These are phyloP conservation scores for Autographa pulchrina DNA, from an alignment of 2,888 invertebrate species.

Conservation along the genomic window DNA sequence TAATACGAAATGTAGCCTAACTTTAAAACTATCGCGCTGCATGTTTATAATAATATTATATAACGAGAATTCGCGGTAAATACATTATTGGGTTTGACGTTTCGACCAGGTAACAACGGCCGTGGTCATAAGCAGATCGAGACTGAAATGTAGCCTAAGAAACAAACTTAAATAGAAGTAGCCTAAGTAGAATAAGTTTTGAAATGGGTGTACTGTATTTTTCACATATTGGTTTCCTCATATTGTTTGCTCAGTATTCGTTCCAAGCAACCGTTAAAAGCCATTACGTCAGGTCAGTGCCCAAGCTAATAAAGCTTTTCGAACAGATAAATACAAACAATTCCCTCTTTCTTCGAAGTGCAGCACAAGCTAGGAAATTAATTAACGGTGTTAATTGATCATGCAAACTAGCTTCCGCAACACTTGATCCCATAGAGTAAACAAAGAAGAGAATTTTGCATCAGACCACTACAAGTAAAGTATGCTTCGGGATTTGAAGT, in stretches of 20 bases:
- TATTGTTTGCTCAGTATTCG: background rate
- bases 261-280: background rate
- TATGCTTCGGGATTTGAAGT: slow-evolving; percentile 38
- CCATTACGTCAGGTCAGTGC: background rate
- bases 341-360: background rate
- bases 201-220: background rate
- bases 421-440: slow-evolving; percentile 25
- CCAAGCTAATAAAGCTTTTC: background rate
- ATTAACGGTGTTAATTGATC: background rate
- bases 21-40: too few relatives aligned
- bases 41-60: too few relatives aligned
- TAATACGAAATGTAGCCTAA: too few relatives aligned
- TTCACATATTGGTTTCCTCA: too few relatives aligned
- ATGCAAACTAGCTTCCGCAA: background rate
- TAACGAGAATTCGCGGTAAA: too few relatives aligned
- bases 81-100: too few relatives aligned
- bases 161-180: too few relatives aligned
- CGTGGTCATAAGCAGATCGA: too few relatives aligned
- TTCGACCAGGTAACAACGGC: too few relatives aligned
- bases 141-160: too few relatives aligned
- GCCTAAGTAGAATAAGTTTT: too few relatives aligned
- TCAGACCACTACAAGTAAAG: slow-evolving; percentile 39
- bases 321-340: background rate
- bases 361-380: background rate
- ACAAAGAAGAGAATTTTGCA: slow-evolving; percentile 42